Conservation (phyloP, 1,140 invertebrate genomes). For the Drosophila ambigua region DNA sequence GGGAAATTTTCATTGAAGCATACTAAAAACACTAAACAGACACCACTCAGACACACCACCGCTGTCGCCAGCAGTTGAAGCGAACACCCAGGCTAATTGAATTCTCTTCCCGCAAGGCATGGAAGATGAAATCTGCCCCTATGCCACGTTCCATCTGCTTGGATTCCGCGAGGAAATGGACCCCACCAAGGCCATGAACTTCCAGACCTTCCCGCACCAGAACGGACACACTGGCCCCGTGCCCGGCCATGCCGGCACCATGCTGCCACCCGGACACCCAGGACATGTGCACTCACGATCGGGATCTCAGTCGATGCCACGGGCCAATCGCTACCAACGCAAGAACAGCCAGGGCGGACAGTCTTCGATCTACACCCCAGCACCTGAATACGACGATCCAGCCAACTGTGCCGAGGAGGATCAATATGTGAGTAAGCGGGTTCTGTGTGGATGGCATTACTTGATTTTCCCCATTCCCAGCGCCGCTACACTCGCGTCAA, state of each 20-base stretch:
- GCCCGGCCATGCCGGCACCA: constrained; percentile 88
- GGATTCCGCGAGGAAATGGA: constrained; percentile 98
- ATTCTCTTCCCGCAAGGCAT: constrained; percentile 86
- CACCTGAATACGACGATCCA: constrained; percentile 94
- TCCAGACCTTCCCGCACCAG: constrained; percentile 95
- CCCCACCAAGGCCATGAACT: constrained; percentile 93
- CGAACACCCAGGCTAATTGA: constrained; percentile 25
- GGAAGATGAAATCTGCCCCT: constrained; percentile 97
- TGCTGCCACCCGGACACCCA: constrained; percentile 88
- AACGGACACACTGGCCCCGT: constrained; percentile 85
- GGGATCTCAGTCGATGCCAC: constrained; percentile 94
- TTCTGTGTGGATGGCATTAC: too few relatives aligned
- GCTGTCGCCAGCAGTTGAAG: neutral
- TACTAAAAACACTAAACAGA: constrained; percentile 76
- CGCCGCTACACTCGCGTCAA: constrained; percentile 83
- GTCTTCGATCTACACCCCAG: constrained; percentile 89
- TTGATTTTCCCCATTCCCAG: constrained; percentile 20
- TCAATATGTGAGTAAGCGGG: constrained; percentile 87
- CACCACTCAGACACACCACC: constrained; percentile 18
- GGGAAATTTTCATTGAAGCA: constrained; percentile 39
- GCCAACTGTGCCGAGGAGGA: constrained; percentile 94
- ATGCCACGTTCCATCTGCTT: constrained; percentile 96
- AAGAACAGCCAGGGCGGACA: constrained; percentile 88
- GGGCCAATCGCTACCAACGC: constrained; percentile 89
- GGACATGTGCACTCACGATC: constrained; percentile 92